Base-by-base conservation (phyloP, 1,140 invertebrate genomes). In the Acromyrmex charruanus region DNA sequence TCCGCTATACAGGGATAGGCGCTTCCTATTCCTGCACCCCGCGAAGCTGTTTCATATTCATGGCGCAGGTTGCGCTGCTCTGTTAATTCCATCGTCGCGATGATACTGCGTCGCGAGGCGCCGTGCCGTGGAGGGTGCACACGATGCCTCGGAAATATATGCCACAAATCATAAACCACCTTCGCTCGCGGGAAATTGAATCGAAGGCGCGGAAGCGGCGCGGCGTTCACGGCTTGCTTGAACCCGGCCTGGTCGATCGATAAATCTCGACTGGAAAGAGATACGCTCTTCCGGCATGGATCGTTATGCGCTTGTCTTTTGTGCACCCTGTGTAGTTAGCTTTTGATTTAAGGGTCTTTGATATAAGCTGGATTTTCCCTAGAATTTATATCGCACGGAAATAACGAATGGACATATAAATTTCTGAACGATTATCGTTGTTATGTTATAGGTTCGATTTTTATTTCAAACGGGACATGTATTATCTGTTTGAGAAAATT, bases 121-220 rank as follows among this genome's bases (percentile, higher is more conserved):
- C 68, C 44, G 55, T 55, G n/a, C 14, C 74, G 55, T 31, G n/a
- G 16, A 44, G 59, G 51, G n/a, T 25, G 65, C 35, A n/a, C 55
- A 51, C 39, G 80, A 53, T 59, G 80, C 69, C 80, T 74, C 80
- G 80, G 80, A 84, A 84, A 84, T 84, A 84, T 84, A 55, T 84
- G 80, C 80, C 80, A 84, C 80, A 84, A 84, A 84, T 84, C 80
- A 84, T 84, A 75, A 84, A 84, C 69, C 80, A 61, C 80, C 80
- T 84, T 84, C 69, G 69, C 28, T 49, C 25, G 69, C 53, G 80
- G 80, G 80, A 84, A 84, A 84, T 84, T 84, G 80, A 84, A 84
- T 84, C 80, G 80, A 84, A 84, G 69, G 80, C 58, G 59, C 80
- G 80, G 69, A 75, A 74, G 55, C 66, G 75, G 77, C 80, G 55